Percentiles rank a stretch among this genome's conserved stretches.
phyloP scores from a whole-genome alignment of 2,113 vertebrate species.

The Orientallactaga bullata region DNA sequence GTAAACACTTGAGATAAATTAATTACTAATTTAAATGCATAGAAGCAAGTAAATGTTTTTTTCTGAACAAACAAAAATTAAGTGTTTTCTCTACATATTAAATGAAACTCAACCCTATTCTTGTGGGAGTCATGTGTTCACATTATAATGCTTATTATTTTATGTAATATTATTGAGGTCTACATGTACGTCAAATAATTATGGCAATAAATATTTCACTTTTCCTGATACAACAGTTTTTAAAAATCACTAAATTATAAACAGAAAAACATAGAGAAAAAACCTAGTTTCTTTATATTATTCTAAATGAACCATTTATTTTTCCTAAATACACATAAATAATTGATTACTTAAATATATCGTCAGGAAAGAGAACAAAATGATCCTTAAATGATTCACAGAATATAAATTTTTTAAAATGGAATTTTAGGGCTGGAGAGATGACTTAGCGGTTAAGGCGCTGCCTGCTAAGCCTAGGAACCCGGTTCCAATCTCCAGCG shows the following conservation, averaged over 20 bases:
- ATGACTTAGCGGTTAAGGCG: no score
- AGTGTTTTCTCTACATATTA: neutral
- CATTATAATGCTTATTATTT: neutral
- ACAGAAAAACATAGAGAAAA: neutral
- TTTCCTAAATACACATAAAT: neutral
- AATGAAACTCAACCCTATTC: neutral
- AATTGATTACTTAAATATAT: neutral
- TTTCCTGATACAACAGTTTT: neutral
- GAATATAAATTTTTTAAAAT: neutral
- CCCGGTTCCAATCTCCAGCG: no score
- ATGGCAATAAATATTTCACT: neutral
- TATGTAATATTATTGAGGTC: neutral
- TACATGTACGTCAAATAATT: neutral
- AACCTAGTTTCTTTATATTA: neutral
- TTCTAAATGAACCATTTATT: neutral
- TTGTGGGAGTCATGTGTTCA: neutral
- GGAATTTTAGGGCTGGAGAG: no score
- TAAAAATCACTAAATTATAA: neutral
- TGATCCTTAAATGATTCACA: neutral
- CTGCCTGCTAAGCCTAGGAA: no score
- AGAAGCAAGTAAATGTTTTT: neutral
- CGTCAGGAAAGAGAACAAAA: slow-evolving; percentile 24
- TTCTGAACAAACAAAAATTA: neutral
- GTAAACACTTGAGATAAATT: neutral
- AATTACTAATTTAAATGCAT: neutral